Base-by-base conservation (phyloP, 2,888 invertebrate species). In the Diplazon laetatorius region DNA sequence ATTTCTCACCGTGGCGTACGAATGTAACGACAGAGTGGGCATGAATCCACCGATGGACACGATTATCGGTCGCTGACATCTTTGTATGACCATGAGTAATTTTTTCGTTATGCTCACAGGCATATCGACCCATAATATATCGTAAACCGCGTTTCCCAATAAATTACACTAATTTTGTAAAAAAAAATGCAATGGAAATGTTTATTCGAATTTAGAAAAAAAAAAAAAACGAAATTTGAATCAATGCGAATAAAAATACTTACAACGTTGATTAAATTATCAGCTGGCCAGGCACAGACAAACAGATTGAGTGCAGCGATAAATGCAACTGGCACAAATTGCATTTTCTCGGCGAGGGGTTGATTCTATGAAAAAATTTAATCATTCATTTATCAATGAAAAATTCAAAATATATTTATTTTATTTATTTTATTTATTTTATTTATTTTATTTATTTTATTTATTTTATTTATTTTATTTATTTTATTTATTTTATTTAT, bases 11-110 rank as follows among this genome's bases (percentile, higher is more conserved):
- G 80, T 60, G 30, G 80, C 74, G 18, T 79, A 84, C 30, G 76
- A 84, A 12, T 75, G 57, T 25, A 82, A 42, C 0, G 84, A 84
- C 4, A 83, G 60, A n/a, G 50, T 30, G 0, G 79, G 81, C 22
- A 84, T 46, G 6, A 84, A 6, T 8, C 74, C 80, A 0, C 18
- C 55, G 10, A 84, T 39, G 1, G 12, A 59, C n/a, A 84, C 12
- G n/a, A 14, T 16, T 2, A 80, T 30, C 0, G 84, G 83, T 18
- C 78, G 42, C 2, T 81, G 84, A 10, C 76, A 52, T 50, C 76
- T 48, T 42, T 16, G 48, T 8, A 74, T 16, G 8, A 74, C n/a
- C 9, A 50, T 10, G 6, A 39, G 20, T 52, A 55, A 22, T 12
- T 42, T 20, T 30, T 68, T 74, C 44, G 25, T 30, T 48, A 44